Evolutionary conservation across 2,888 invertebrate genomes (phyloP).

Genomic region (Drosophila longiperda): DNA sequence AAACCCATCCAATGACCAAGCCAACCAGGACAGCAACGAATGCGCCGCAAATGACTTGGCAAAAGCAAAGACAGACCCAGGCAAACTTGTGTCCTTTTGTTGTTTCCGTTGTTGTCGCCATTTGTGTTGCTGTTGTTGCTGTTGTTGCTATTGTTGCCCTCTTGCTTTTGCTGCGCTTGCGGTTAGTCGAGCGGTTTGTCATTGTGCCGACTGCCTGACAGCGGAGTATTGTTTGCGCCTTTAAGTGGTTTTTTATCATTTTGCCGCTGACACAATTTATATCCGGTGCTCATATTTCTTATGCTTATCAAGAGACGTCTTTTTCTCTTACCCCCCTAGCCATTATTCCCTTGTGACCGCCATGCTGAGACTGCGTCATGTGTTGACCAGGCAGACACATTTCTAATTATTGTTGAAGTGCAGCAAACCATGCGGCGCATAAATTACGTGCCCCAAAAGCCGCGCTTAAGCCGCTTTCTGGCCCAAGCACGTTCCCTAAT

Average conservation of each 20-base stretch:
- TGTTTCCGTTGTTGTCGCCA: slow-evolving; percentile 68
- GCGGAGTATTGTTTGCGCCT: slow-evolving; percentile 82
- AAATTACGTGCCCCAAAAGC: slow-evolving; percentile 68
- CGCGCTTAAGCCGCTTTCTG: slow-evolving; percentile 61
- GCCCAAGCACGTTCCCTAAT: slow-evolving; percentile 80
- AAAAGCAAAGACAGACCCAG: slow-evolving; percentile 61
- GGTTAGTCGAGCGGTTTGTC: slow-evolving; percentile 81
- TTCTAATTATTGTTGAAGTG: slow-evolving; percentile 77
- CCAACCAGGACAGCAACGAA: slow-evolving; percentile 42
- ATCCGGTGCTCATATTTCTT: slow-evolving; percentile 85
- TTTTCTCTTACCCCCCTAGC: neutral
- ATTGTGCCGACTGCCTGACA: slow-evolving; percentile 72
- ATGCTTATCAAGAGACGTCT: slow-evolving; percentile 80
- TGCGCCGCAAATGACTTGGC: slow-evolving; percentile 77
- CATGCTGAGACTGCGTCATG: slow-evolving; percentile 52
- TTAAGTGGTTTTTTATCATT: slow-evolving; percentile 84
- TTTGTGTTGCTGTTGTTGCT: slow-evolving; percentile 44
- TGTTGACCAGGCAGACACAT: slow-evolving; percentile 65
- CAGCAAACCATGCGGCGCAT: slow-evolving; percentile 74
- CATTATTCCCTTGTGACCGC: neutral
- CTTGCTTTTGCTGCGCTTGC: slow-evolving; percentile 65
- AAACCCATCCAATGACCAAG: slow-evolving; percentile 1
- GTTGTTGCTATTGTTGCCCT: slow-evolving; percentile 46
- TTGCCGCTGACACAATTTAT: slow-evolving; percentile 84
- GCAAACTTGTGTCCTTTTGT: slow-evolving; percentile 79